These are phyloP conservation scores for Tragopan temminckii DNA, from an alignment of 2,797 vertebrate genomes.

Conservation along the genomic window DNA sequence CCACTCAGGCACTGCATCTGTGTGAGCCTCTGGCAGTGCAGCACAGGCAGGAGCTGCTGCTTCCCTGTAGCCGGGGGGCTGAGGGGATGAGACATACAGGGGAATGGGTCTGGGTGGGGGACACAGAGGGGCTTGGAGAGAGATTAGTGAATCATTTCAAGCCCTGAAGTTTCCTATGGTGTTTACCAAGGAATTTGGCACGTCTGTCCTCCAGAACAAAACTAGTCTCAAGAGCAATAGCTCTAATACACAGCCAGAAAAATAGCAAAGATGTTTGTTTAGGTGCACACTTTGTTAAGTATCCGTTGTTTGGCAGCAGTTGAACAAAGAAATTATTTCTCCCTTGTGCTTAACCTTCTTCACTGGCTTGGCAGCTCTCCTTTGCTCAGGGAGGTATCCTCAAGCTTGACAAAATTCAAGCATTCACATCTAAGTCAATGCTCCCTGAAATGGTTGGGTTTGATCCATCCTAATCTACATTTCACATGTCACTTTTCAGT, in stretches of 20 bases:
- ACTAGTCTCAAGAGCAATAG: not conserved
- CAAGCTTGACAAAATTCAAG: not conserved
- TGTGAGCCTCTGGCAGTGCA: not conserved
- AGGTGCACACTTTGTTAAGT: not conserved
- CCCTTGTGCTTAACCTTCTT: not conserved
- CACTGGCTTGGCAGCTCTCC: not conserved
- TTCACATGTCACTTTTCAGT: not conserved
- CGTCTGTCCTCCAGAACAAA: not conserved
- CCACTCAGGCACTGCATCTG: not conserved
- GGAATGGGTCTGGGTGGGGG: not conserved
- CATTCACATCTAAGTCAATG: not conserved
- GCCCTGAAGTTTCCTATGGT: not conserved
- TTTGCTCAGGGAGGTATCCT: not conserved
- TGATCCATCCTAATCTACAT: not conserved
- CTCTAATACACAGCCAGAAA: not conserved
- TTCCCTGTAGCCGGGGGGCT: not conserved
- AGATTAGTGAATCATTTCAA: not conserved
- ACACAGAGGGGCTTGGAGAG: not conserved
- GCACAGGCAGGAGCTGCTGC: not conserved
- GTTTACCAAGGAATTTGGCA: not conserved
- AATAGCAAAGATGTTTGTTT: not conserved
- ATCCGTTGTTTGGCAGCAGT: not conserved
- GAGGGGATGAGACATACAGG: not conserved
- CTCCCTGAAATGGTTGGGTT: not conserved
- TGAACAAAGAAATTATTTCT: conserved; percentile 1